Base-by-base conservation (phyloP, 2,888 invertebrate genomes). In the Pristionchus entomophagus region DNA sequence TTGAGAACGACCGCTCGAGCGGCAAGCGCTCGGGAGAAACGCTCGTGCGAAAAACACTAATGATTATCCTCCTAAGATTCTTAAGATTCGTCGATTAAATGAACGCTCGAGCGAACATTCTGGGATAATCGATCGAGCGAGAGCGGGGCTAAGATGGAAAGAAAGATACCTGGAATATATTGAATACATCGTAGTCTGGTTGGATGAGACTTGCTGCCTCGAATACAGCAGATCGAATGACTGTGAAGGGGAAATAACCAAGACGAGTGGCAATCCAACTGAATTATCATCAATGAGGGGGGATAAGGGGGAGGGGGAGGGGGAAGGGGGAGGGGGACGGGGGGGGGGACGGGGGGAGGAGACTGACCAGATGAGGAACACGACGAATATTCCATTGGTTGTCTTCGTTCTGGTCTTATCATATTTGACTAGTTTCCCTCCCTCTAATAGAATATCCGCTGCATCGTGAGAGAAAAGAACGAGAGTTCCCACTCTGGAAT, bases 381-480 rank as follows among this genome's bases (percentile, higher is more conserved):
- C 80, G 12, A 91, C 90, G 86, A 92, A 92, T 86, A 90, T 87
- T 73, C 88, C 86, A 85, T 91, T 91, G 22, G 90, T 90, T 45
- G 89, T 53, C 32, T 86, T 87, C 62, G 88, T 88, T 78, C 88
- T 88, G 32, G 87, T 87, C 38, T 87, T 87, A 84, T 89, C 90
- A 83, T 93, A 92, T 19, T 91, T 88, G 41, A 92, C 89, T 32
- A 92, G 88, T 89, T 92, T 92, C 38, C 90, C 92, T 17, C 94
- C 94, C 91, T 94, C 94, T 82, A 94, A 89, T 92, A 94, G 93
- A 56, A 93, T 93, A 88, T 95, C 94, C 14, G 94, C 94, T 53
- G 94, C 92, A 89, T 95, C 95, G 88, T 95, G 95, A 6, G 91
- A 92, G 38, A 92, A 56, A 32, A 95, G 90, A 5, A 95, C 94